Percentiles rank a stretch among this genome's conserved stretches.
Evolutionary conservation across 2,113 vertebrate genomes (phyloP).

Genomic region (Lamprologus callipterus): DNA sequence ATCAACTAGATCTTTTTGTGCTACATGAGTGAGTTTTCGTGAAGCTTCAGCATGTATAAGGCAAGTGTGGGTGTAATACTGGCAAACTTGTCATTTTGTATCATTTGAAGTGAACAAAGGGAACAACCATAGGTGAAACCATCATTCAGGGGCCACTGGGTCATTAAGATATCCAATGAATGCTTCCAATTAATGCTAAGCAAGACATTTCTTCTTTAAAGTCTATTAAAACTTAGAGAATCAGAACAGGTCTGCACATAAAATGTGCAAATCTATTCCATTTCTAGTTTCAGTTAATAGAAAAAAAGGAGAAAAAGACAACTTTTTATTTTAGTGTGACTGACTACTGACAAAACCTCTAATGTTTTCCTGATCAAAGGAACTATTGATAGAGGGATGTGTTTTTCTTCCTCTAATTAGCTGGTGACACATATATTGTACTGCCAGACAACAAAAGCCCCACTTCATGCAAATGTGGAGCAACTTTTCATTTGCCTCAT

Average conservation of each 20-base stretch:
- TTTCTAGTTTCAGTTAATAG: neutral
- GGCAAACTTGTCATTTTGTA: neutral
- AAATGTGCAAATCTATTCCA: neutral
- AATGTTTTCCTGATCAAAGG: slow-evolving; percentile 60
- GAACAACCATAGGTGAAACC: neutral
- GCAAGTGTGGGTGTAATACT: neutral
- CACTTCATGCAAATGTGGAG: slow-evolving; percentile 50
- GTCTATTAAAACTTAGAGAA: neutral
- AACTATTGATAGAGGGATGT: slow-evolving; percentile 1
- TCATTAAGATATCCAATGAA: neutral
- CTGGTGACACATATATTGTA: slow-evolving; percentile 13
- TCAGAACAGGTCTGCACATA: neutral
- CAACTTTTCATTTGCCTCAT: slow-evolving; percentile 34
- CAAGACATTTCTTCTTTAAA: neutral
- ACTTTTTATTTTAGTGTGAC: neutral
- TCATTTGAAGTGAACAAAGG: neutral
- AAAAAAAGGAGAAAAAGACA: neutral
- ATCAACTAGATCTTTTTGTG: neutral
- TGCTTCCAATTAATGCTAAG: neutral
- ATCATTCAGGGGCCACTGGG: neutral
- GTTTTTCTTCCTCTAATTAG: slow-evolving; percentile 44
- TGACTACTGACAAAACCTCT: slow-evolving; percentile 25
- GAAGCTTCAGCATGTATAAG: neutral
- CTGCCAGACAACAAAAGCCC: slow-evolving; percentile 33
- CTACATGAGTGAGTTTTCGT: neutral